Conservation (phyloP, 2,888 invertebrate species). For the Drosophila mayaguana region DNA sequence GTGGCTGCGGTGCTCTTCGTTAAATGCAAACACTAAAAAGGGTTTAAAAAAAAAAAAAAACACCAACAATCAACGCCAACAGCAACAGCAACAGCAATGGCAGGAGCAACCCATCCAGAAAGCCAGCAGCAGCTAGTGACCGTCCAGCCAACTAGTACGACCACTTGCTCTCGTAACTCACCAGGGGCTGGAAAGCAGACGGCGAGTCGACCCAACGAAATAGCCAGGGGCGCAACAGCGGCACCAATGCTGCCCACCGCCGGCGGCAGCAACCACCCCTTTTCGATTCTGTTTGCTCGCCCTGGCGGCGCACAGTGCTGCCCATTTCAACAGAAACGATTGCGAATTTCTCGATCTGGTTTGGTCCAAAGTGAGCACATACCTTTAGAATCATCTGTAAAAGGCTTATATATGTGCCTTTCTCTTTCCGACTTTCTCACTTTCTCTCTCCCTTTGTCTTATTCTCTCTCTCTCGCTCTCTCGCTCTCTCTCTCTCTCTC, state of each 20-base stretch:
- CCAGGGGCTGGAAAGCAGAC: conserved; percentile 17
- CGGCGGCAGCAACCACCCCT: conserved; percentile 65
- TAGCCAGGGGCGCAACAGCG: conserved; percentile 22
- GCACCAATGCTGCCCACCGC: conserved; percentile 30
- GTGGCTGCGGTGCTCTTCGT: conserved; percentile 70
- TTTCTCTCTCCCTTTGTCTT: neutral
- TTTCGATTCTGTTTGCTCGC: conserved; percentile 72
- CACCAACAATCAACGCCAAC: conserved; percentile 42
- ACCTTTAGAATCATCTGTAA: neutral
- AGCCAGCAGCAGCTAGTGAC: conserved; percentile 46
- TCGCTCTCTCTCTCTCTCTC: no score
- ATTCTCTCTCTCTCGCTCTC: no score
- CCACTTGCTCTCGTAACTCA: conserved; percentile 25
- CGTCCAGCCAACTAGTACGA: conserved; percentile 37
- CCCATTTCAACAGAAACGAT: conserved; percentile 22
- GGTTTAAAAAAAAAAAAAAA: conserved; percentile 55
- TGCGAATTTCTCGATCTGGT: neutral
- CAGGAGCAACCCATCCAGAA: conserved; percentile 35
- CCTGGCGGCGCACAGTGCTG: conserved; percentile 37
- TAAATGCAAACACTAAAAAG: conserved; percentile 77
- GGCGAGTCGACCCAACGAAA: conserved; percentile 25
- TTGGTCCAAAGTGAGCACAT: neutral
- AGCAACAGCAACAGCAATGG: conserved; percentile 30
- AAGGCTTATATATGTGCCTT: neutral
- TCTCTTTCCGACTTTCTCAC: no score